Evolutionary conservation across 2,113 vertebrate genomes (phyloP), one percentile per base, ranked within the genome.

Genomic region (Lutjanus erythropterus): DNA sequence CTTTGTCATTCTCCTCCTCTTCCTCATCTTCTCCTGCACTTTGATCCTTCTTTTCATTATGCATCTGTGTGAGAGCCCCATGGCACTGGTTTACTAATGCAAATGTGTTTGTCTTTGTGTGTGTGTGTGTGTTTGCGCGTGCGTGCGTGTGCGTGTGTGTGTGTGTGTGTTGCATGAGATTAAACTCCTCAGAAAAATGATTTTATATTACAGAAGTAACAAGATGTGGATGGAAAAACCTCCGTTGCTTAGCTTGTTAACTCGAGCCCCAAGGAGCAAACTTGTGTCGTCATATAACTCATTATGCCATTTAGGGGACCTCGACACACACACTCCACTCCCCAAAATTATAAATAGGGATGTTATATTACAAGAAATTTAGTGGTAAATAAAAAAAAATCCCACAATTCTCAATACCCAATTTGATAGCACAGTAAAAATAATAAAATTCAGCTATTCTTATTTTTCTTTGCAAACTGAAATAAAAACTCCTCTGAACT

Each of bases 1-100:
- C 62, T 84, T 18, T 77, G 41, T 65, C 72, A 80, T 77, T 50
- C 79, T 86, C 66, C 60, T 81, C 72, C 73, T 91, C 53, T 53
- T 65, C 59, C 49, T 87, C 53, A 56, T 78, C 78, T 61, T 66
- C 68, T 80, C 50, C 70, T 73, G 18, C 46, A 49, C 66, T 74
- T 61, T 73, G 56, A 69, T 71, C 71, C 65, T 41, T 68, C 53
- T 78, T 61, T 55, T 72, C 31, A 47, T 37, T 18, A 44, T 85
- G 76, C 84, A 83, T 92, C 62, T n/a, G 44, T 83, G 78, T 86
- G 80, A 78, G 62, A 23, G 33, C 7, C 50, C 50, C 50, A 7
- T 9, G 33, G 60, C 59, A n/a, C 27, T 15, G 78, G 31, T 62
- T 69, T 61, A 35, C 47, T 46, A 25, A 65, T 37, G 55, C 1